Base-by-base conservation (phyloP, 2,797 vertebrate species). In the Cyclopterus lumpus region DNA sequence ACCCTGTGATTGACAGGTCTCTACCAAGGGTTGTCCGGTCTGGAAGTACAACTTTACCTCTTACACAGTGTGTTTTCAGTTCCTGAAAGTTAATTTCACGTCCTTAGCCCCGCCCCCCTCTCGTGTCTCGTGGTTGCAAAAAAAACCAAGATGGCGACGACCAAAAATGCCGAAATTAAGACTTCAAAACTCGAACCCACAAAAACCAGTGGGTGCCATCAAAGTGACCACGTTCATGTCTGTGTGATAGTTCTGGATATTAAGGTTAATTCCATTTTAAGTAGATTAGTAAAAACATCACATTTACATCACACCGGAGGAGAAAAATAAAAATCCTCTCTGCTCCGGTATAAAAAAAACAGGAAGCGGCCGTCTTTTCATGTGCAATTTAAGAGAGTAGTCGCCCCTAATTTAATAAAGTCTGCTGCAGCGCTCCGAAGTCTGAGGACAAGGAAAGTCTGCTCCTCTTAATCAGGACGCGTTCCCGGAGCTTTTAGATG, bases 361-460 rank as follows among this genome's bases (percentile, higher is more conserved):
- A 26, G 42, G 15, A 30, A 0, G 38, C 34, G 40, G 51, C 53
- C 55, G 55, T 34, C 20, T 65, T 62, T 61, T 62, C 26, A 73
- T 65, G 61, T 69, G 48, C 44, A 71, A 55, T 74, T 73, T 54
- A 54, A 42, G 24, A 65, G 36, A 14, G 53, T 22, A 22, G 32
- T 3, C 20, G 18, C 28, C 16, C 2, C 6, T 44, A 26, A 67
- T 76, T 65, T 40, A 75, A 64, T 71, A 18, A 64, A 28, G 58
- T 18, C 16, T 53, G 14, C 63, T 24, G 74, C 46, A 30, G 44
- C 6, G 24, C 48, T 53, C 42, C 26, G 12, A 22, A 7, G 26
- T 58, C 24, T 48, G 22, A 32, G 24, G 48, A 46, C 55, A 63
- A n/a, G 10, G 65, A 69, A 16, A 44, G 22, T 44, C 57, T 42